Base-by-base conservation (phyloP, 2,797 vertebrate genomes). In the Cuculus canorus region DNA sequence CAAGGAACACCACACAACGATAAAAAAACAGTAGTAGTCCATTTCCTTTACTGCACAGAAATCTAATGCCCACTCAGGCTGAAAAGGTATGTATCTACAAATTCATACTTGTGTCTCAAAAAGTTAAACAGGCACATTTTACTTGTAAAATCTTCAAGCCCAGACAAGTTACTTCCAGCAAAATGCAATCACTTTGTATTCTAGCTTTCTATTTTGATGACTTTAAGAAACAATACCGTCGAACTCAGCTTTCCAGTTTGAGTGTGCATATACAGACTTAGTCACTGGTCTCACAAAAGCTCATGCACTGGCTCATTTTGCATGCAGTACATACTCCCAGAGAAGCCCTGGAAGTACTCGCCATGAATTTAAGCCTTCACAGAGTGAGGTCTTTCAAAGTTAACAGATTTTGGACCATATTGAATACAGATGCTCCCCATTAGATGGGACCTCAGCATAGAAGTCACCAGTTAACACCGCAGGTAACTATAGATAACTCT, bases 141-240 rank as follows among this genome's bases (percentile, higher is more conserved):
- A 76, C 68, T 64, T 85, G 61, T 56, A 71, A 92, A 88, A 88
- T 35, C 2, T 63, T 66, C 82, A 79, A 59, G 93, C 76, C 87
- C 23, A 5, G 60, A 65, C 95, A 92, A 80, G 96, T 82, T 82
- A 64, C 68, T 86, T 95, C 90, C 89, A 52, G 83, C 54, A 22
- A 73, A 81, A 82, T 1, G 30, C 65, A 86, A 90, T 77, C 92
- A 71, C 95, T 95, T 93, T 78, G 45, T 57, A 85, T 91, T 93
- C 94, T 92, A 86, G 80, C 53, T 91, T 96, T 96, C 91, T 85
- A 32, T 95, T 91, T 86, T 95, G 64, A 61, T 37, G 81, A 90
- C 92, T 92, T 90, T 69, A 94, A 92, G 92, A 90, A 95, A 93
- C 43, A 85, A 82, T 27, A 77, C 7, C 57, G 63, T 10, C 87